A percentile compares a stretch with the other conserved stretches of the same genome.
Conservation (phyloP, 2,113 vertebrate genomes). For the Crotalus helleri region DNA sequence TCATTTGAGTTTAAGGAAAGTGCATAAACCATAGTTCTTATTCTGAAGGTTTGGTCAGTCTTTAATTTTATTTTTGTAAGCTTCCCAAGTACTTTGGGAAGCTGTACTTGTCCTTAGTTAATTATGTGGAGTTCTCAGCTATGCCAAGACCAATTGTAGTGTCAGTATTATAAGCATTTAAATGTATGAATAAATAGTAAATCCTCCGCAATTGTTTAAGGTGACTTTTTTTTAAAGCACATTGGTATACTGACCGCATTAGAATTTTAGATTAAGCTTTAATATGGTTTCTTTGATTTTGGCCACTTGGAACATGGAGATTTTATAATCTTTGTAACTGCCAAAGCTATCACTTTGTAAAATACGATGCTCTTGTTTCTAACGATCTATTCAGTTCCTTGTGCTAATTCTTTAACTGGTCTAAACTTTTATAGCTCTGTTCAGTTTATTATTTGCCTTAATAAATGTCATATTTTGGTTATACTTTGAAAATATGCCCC, state of each 20-base stretch:
- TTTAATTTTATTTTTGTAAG: not conserved
- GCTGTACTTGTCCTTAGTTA: not conserved
- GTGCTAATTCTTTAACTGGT: not conserved
- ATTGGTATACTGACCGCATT: not conserved
- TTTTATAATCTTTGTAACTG: not conserved
- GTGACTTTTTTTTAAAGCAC: not conserved
- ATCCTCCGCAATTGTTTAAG: not conserved
- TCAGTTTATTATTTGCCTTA: not conserved
- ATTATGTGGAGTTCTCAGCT: not conserved
- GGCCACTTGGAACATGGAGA: not conserved
- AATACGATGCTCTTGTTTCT: not conserved
- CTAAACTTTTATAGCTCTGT: not conserved
- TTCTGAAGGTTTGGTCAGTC: not conserved
- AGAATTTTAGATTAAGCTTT: not conserved
- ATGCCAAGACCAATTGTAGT: not conserved
- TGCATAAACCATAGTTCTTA: not conserved
- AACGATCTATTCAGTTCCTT: not conserved
- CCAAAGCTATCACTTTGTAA: not conserved
- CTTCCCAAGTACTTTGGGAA: not conserved
- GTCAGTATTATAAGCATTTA: not conserved
- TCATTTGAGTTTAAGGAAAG: not conserved
- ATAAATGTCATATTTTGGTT: rapidly evolving
- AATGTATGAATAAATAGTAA: not conserved
- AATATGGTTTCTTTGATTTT: not conserved
- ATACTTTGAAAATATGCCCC: rapidly evolving